Base-by-base conservation (phyloP, 1,140 invertebrate species). In the Zaprionus gabonicus region DNA sequence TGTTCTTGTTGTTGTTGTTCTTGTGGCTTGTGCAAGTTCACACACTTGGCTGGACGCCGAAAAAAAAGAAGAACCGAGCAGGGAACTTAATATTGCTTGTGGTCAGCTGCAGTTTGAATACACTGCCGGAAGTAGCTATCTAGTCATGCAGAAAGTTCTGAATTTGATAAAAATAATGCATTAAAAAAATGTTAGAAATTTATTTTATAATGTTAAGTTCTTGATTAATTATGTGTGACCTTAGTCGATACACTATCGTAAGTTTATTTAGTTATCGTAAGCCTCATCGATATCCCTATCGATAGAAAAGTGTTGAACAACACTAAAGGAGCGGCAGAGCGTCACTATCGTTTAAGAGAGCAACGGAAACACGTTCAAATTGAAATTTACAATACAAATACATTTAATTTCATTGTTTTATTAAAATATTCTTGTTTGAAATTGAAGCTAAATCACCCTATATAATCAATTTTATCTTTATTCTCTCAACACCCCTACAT, bases 11-110 rank as follows among this genome's bases (percentile, higher is more conserved):
- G 41, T 23, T 44, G 41, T 44, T 44, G 68, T 59, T 68, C 55
- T 36, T 66, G 38, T 28, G 38, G 15, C 57, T 53, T 7, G 49
- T 3, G 49, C 23, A 62, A 57, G 46, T 75, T 67, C 57, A 56
- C 66, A 72, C 77, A 75, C 60, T 78, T 67, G 17, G 41, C 77
- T 84, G 81, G 25, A 67, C 73, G 25, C 20, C 58, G 20, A 53
- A 41, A 60, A 38, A 72, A 63, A n/a, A n/a, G n/a, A 27, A 27
- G 49, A 34, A 34, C 9, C 10, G 46, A 51, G 20, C 46, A 23
- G 4, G 20, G 12, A 28, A 25, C 10, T 25, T 44, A 12, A 20
- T 6, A 13, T n/a, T 41, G 13, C 31, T 49, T n/a, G 9, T 49
- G 36, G 6, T 49, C 28, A 20, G 9, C 27, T 31, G 36, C 28